These are phyloP conservation scores for Eulemur albifrons DNA, from an alignment of 2,797 vertebrate genomes.

Conservation along the genomic window DNA sequence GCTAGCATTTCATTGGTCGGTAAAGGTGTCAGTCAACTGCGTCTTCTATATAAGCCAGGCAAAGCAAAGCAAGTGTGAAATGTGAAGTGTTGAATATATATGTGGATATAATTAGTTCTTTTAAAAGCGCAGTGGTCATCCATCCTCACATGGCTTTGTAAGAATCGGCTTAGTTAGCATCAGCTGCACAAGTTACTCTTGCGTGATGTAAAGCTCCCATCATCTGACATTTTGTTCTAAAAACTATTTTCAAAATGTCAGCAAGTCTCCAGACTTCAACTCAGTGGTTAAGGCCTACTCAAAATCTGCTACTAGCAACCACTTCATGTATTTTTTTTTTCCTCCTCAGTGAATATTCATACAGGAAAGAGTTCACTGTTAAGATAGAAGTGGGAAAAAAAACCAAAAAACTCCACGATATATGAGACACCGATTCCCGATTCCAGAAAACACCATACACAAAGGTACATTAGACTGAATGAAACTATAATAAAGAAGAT, in stretches of 20 bases:
- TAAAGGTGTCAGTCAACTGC: conserved; percentile 16
- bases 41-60: not conserved
- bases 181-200: conserved; percentile 70
- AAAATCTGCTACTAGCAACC: conserved; percentile 77
- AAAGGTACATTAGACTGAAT: not conserved
- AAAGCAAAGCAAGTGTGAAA: not conserved
- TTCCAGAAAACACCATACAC: not conserved
- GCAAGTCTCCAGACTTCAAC: conserved; percentile 77
- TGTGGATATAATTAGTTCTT: conserved; percentile 66
- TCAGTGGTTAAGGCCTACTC: conserved; percentile 78
- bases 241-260: conserved; percentile 82
- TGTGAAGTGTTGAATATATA: conserved; percentile 54
- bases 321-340: not conserved
- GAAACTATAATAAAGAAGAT: not conserved
- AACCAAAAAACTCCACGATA: not conserved
- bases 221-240: conserved; percentile 80
- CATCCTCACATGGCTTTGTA: conserved; percentile 52
- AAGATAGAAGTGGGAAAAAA: not conserved
- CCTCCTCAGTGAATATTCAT: conserved; percentile 65
- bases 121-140: conserved; percentile 71
- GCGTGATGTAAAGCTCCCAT: conserved; percentile 68
- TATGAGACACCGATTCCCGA: not conserved
- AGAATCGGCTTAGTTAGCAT: conserved; percentile 75
- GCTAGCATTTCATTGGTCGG: conserved; percentile 19
- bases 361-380: conserved; percentile 25